A percentile compares a stretch with the other conserved stretches of the same genome.
Conservation (phyloP, 2,797 vertebrate genomes). For the Helarctos malayanus region DNA sequence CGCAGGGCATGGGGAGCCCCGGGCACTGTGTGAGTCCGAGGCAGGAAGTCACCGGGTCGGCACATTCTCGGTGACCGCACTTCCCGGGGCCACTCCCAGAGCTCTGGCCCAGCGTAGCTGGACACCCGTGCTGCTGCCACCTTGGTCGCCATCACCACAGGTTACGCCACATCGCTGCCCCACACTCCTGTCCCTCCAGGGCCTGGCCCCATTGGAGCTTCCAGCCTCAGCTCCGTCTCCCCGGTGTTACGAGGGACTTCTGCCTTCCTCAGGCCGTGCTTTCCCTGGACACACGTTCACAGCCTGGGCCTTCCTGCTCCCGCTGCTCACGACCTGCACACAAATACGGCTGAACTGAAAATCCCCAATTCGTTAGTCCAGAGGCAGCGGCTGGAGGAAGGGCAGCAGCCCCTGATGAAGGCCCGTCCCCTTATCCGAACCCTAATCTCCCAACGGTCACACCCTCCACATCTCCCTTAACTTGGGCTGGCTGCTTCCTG, state of each 20-base stretch:
- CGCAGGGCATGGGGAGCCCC: neutral
- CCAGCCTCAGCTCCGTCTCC: neutral
- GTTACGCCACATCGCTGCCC: too few relatives aligned
- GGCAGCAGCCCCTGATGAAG: neutral
- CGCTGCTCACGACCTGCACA: neutral
- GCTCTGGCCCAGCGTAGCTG: neutral
- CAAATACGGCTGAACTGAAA: neutral
- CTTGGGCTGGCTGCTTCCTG: neutral
- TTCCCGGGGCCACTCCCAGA: too few relatives aligned
- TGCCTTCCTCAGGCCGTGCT: neutral
- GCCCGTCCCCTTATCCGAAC: neutral
- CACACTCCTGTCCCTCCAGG: neutral
- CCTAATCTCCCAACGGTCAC: neutral
- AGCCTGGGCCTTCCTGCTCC: neutral
- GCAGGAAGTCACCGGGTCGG: neutral
- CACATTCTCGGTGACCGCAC: neutral
- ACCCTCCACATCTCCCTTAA: neutral
- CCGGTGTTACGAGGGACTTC: too few relatives aligned
- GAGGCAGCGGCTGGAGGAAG: neutral
- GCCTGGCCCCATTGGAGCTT: neutral
- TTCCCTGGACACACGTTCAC: neutral
- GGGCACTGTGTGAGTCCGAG: neutral
- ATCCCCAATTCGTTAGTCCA: neutral
- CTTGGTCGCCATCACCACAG: neutral
- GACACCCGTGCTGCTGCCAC: rapidly evolving